A percentile compares a stretch with the other conserved stretches of the same genome.
Evolutionary conservation across 2,113 vertebrate species (phyloP).

Genomic region (Coptodon rendalli): DNA sequence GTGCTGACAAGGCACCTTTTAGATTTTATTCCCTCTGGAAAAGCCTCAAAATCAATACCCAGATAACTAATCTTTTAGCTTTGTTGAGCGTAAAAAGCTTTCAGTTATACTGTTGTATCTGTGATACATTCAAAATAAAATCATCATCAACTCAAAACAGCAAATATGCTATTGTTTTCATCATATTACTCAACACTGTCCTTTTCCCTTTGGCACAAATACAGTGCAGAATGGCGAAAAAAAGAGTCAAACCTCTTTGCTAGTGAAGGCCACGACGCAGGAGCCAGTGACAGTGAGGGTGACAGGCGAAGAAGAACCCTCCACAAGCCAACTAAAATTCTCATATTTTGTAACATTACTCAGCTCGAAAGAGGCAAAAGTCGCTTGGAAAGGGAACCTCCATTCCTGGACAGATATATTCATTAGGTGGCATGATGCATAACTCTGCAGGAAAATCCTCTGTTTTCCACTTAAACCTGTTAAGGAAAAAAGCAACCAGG

Average conservation of each 20-base stretch:
- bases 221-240: not conserved
- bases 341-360: constrained; percentile 68
- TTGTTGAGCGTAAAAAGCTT: not conserved
- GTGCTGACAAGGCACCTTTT: not conserved
- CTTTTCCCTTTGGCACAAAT: not conserved
- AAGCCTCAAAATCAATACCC: not conserved
- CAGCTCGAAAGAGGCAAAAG: constrained; percentile 73
- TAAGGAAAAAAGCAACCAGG: not conserved
- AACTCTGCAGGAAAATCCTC: constrained; percentile 72
- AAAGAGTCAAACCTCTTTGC: constrained; percentile 74
- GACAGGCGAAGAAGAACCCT: constrained; percentile 60
- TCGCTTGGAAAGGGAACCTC: constrained; percentile 74
- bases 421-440: constrained; percentile 74
- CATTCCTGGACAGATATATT: constrained; percentile 77
- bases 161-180: not conserved
- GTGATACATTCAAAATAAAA: not conserved
- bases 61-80: not conserved
- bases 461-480: constrained; percentile 82
- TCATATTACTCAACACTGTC: not conserved
- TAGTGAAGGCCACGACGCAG: constrained; percentile 64
- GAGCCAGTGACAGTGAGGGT: constrained; percentile 76
- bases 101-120: not conserved
- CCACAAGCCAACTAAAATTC: constrained; percentile 74
- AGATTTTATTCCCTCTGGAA: not conserved
- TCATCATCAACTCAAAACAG: not conserved